Evolutionary conservation across 53 echinoderm and acorn worm species (phyloP), one percentile per base, ranked within the genome.

Genomic region (Arbacia lixula): DNA sequence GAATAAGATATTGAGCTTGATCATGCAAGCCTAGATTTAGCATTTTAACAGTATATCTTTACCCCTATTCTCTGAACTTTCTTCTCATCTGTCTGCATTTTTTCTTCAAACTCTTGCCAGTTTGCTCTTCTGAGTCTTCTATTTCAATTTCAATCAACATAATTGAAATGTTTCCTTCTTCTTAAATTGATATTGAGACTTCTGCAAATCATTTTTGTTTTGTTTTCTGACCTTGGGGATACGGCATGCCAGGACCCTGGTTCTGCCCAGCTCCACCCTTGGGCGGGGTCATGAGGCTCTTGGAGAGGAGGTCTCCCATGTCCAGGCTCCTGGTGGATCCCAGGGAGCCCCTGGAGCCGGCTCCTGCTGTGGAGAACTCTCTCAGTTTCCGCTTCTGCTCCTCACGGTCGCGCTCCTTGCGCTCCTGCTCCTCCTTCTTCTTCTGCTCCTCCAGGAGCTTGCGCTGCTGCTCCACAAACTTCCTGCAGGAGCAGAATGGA

Each of bases 331-430:
- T 84, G n/a, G n/a, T n/a, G n/a, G n/a, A n/a, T n/a, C n/a, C n/a
- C n/a, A n/a, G n/a, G 39, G 73, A 64, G 61, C 89, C 85, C 32
- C 85, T 71, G 12, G 89, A 84, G 0, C 85, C 88, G 39, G 66
- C 84, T 24, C 89, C 89, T 20, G 77, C 63, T 3, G 73, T 66
- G 60, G 89, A 83, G 66, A 95, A 91, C 68, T 90, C 85, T 27
- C 90, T 87, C 87, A 97, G 72, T 21, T 92, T 94, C 86, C 88
- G 65, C 85, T 94, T 90, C 79, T 97, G 98, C 38, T 97, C 98
- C 40, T 92, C 90, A 27, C 94, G 64, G 57, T 94, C 92, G 6
- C 94, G 85, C 14, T 94, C 94, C 54, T 94, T 97, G 84, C 92
- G 91, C 52, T 71, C 74, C 72, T 97, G 92, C 51, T 97, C 98